Conservation (phyloP, 1,140 invertebrate genomes). For the Zaprionus africanus region DNA sequence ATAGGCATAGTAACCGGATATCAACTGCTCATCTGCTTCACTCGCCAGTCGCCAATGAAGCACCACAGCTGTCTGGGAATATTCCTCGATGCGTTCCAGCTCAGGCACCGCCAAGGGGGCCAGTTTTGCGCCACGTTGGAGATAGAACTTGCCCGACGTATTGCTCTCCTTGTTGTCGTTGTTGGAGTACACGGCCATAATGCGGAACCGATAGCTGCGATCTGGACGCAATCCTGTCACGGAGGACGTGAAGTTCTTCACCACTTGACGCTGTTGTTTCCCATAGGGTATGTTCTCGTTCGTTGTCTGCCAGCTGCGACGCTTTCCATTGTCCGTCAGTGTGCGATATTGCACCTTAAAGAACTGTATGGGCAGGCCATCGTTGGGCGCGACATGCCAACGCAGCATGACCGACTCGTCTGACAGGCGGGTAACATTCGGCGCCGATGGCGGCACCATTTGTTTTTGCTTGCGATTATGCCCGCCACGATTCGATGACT, state of each 20-base stretch:
- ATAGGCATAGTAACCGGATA: conserved; percentile 93
- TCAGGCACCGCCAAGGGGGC: conserved; percentile 89
- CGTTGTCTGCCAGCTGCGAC: conserved; percentile 90
- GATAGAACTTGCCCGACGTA: conserved; percentile 91
- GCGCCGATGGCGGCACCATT: conserved; percentile 94
- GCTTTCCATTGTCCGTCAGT: conserved; percentile 62
- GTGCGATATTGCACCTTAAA: conserved; percentile 89
- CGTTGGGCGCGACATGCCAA: conserved; percentile 92
- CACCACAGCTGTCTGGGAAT: conserved; percentile 89
- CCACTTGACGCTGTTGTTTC: conserved; percentile 88
- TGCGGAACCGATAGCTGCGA: conserved; percentile 91
- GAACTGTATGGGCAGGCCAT: conserved; percentile 92
- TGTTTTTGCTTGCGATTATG: conserved; percentile 37
- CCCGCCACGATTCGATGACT: background rate
- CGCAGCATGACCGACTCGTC: conserved; percentile 96
- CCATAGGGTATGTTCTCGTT: conserved; percentile 90
- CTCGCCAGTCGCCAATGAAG: conserved; percentile 87
- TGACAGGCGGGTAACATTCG: conserved; percentile 92
- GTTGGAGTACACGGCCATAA: conserved; percentile 96
- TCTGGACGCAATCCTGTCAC: conserved; percentile 91
- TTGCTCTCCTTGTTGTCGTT: conserved; percentile 95
- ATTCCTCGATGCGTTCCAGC: conserved; percentile 89
- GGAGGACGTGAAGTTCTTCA: conserved; percentile 85
- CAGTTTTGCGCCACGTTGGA: conserved; percentile 87
- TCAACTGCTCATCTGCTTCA: conserved; percentile 52